Percentiles rank a stretch among this genome's conserved stretches.
Conservation (phyloP, 1,140 invertebrate genomes). For the Dendroctonus ponderosae region DNA sequence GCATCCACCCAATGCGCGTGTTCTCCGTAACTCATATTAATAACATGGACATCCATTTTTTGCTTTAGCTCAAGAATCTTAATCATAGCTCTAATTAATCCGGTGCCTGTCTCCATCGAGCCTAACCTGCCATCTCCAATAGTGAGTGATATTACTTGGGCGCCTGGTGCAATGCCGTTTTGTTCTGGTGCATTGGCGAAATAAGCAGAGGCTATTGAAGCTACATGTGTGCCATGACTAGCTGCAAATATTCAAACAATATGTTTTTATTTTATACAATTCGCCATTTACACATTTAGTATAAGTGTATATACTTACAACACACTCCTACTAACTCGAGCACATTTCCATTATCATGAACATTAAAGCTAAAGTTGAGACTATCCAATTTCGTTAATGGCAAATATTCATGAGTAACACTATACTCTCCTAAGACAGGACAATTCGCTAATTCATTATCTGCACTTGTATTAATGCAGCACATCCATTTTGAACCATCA, state of each 20-base stretch:
- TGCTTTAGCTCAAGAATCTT: constrained; percentile 73
- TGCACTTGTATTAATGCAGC: constrained; percentile 85
- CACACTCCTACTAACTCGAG: constrained; percentile 92
- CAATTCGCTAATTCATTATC: constrained; percentile 75
- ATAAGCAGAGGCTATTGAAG: constrained; percentile 89
- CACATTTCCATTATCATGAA: constrained; percentile 88
- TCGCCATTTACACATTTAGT: background rate
- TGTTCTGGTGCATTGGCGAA: constrained; percentile 87
- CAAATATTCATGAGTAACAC: constrained; percentile 75
- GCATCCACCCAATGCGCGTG: constrained; percentile 84
- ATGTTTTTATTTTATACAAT: background rate
- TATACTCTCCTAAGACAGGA: constrained; percentile 81
- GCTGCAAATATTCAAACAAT: constrained; percentile 57
- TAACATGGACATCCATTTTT: constrained; percentile 73
- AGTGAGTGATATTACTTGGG: constrained; percentile 89
- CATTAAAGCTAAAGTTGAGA: constrained; percentile 88
- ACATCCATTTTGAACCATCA: constrained; percentile 79
- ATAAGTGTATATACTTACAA: constrained; percentile 65
- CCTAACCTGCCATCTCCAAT: constrained; percentile 85
- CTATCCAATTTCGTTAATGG: constrained; percentile 75
- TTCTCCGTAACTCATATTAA: constrained; percentile 99
- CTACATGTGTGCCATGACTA: constrained; percentile 95
- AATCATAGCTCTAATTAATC: constrained; percentile 86
- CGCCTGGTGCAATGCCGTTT: constrained; percentile 95
- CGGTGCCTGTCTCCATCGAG: constrained; percentile 96